These are phyloP conservation scores for Pluvianellus socialis DNA, from an alignment of 2,113 vertebrate species.

Conservation along the genomic window DNA sequence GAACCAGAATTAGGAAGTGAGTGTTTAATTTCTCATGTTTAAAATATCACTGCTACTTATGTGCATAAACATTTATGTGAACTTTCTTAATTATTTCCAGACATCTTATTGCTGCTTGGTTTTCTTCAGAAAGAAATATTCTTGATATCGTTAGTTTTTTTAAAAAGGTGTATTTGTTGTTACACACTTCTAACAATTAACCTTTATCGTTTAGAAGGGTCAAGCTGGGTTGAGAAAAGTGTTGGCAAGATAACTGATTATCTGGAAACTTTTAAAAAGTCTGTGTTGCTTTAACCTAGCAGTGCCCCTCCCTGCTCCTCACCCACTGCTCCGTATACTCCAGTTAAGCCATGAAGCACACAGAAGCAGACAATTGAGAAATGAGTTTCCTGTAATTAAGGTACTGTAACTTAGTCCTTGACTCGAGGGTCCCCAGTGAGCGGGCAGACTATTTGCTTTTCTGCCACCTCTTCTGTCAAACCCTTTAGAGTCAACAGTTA, in stretches of 20 bases:
- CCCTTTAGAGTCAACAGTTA: slow-evolving; percentile 28
- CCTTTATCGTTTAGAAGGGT: not conserved
- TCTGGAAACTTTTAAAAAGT: not conserved
- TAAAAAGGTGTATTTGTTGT: not conserved
- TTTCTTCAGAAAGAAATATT: not conserved
- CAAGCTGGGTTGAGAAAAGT: not conserved
- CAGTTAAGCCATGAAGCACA: not conserved
- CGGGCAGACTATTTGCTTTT: slow-evolving; percentile 23
- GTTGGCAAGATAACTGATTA: slow-evolving; percentile 16
- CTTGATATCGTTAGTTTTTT: not conserved
- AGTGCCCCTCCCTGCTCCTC: not conserved
- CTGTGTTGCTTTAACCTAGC: slow-evolving; percentile 14
- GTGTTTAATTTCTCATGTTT: not conserved
- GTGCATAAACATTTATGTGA: not conserved
- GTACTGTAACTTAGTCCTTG: slow-evolving; percentile 48
- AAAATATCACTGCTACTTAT: not conserved
- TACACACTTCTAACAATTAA: not conserved
- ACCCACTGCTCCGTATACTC: not conserved
- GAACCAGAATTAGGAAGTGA: not conserved
- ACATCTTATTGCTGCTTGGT: not conserved
- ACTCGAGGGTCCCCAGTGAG: slow-evolving; percentile 11
- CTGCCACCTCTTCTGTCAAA: slow-evolving; percentile 5
- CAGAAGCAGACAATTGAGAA: slow-evolving; percentile 16
- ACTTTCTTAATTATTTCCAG: not conserved
- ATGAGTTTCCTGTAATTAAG: slow-evolving; percentile 52